Base-by-base conservation (phyloP, 2,113 vertebrate genomes). In the Parus major region DNA sequence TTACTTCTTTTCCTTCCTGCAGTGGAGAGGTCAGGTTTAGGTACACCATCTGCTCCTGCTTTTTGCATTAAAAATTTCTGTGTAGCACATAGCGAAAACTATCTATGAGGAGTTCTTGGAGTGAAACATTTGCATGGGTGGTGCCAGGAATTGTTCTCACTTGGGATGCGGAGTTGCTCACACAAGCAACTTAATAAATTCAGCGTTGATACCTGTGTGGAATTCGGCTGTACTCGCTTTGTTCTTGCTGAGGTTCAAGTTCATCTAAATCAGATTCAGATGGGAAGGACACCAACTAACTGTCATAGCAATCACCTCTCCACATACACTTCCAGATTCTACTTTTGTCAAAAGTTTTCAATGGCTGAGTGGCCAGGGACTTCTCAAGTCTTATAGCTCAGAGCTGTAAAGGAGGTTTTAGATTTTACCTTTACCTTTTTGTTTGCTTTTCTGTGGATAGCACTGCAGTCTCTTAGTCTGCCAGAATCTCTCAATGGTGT, bases 121-220 rank as follows among this genome's bases (percentile, higher is more conserved):
- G 61, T 73, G 91, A 69, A 91, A 31, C 77, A 36, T 56, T 42
- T 78, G 36, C 72, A 55, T 60, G 71, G 64, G 24, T 87, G 71
- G 27, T 94, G 85, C 90, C 90, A 88, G 82, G 81, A 85, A 92
- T 95, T 88, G 92, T 96, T 95, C 88, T 94, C 93, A 94, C 83
- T 94, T 91, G 65, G 69, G 80, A 25, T 90, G 77, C 3, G 17
- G 80, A 94, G 61, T 53, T 83, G 93, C 73, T 95, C 42, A 11
- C 87, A 57, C 52, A 86, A 87, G 80, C 90, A 85, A 5, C 69
- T 89, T 86, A 72, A 56, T 66, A 39, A 86, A 29, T 84, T 92
- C n/a, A 61, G 49, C 28, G 31, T 55, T 89, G 86, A 36, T 83
- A 87, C 68, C 76, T 96, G 88, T 59, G 66, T 59, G 49, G 81